Evolutionary conservation across 2,888 invertebrate species (phyloP), one percentile per base, ranked within the genome.

Genomic region (Boloria selene): DNA sequence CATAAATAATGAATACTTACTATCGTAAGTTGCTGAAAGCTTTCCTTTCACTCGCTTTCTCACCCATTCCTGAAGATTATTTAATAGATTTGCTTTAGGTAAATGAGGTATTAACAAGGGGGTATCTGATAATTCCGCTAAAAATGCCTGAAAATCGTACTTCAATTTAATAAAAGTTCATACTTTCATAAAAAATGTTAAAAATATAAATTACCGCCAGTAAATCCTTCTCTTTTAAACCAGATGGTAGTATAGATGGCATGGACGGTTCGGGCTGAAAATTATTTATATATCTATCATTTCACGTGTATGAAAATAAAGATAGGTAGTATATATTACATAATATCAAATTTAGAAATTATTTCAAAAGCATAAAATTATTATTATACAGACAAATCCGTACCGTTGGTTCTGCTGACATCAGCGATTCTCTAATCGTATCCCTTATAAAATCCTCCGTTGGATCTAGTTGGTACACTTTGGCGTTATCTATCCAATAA

Each of bases 91-190:
- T 0, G 89, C 86, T 74, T 87, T 73, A 26, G 91, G 91, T 55
- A 91, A 79, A 74, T 91, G 91, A 1, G 91, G 91, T 53, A 89
- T 88, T 16, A 90, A 68, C 17, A 91, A 78, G 0, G 87, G 80
- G 3, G 86, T 81, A 14, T 86, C 78, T 0, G 86, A 79, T 17
- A 91, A 72, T 71, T 91, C 90, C 4, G 84, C 87, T 64, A 91
- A 74, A 68, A 90, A 83, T 6, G 87, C 83, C 91, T 91, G 76
- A 13, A 77, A 81, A 61, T 61, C 3, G 13, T 49, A 14, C 10
- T 53, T 53, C n/a, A 10, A 13, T 4, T 31, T 14, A n/a, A n/a
- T 5, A 26, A n/a, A 10, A 13, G 52, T 13, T 44, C 17, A 18
- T 4, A 18, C n/a, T 42, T 14, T 13, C 16, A 53, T 26, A 17